These are phyloP conservation scores for Choristoneura fumiferana DNA, from an alignment of 1,140 invertebrate species.

Conservation along the genomic window DNA sequence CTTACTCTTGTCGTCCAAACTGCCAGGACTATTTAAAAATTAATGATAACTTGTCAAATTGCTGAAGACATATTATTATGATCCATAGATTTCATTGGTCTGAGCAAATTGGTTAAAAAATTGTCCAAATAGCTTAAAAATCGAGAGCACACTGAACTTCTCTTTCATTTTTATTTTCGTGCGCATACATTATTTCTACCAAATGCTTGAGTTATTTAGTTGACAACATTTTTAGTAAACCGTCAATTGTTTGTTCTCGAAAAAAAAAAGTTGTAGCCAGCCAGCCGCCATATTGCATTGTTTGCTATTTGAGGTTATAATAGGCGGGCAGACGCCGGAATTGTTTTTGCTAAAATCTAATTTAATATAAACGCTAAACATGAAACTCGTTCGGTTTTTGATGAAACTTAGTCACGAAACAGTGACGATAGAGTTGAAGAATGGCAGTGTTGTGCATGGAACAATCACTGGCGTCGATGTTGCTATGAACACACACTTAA, in stretches of 20 bases:
- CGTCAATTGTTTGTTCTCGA: background rate
- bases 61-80: too few relatives aligned
- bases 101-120: too few relatives aligned
- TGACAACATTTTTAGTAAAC: background rate
- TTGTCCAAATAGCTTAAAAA: too few relatives aligned
- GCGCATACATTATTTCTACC: background rate
- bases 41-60: too few relatives aligned
- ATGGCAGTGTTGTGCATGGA: constrained; percentile 98
- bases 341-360: constrained; percentile 38
- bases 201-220: background rate
- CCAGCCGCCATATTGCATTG: constrained; percentile 48
- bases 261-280: too few relatives aligned
- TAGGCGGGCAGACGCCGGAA: constrained; percentile 37
- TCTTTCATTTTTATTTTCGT: background rate
- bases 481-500: constrained; percentile 99
- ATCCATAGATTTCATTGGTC: too few relatives aligned
- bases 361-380: constrained; percentile 44
- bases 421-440: constrained; percentile 99
- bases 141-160: too few relatives aligned
- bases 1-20: too few relatives aligned
- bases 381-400: constrained; percentile 90
- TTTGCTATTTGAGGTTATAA: constrained; percentile 62
- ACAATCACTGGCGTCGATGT: constrained; percentile 99
- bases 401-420: constrained; percentile 99
- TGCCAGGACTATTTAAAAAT: too few relatives aligned